These are phyloP conservation scores for Pogonus chalceus DNA, from an alignment of 1,140 invertebrate genomes.

Conservation along the genomic window DNA sequence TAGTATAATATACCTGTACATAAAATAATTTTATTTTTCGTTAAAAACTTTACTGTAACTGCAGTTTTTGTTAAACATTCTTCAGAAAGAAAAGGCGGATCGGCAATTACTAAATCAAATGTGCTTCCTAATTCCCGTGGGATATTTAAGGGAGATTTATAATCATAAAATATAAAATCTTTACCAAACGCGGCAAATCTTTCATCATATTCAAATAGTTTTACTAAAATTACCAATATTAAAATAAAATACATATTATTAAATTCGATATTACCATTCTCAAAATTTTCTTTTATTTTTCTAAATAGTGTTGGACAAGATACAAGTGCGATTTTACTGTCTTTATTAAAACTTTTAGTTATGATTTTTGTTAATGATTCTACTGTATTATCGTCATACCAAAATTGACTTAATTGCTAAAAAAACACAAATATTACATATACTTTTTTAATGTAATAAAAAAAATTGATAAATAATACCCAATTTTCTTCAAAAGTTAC, in stretches of 20 bases:
- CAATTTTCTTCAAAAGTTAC: constrained; percentile 69
- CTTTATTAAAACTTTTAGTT: constrained; percentile 38
- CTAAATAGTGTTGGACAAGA: constrained; percentile 83
- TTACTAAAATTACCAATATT: constrained; percentile 45
- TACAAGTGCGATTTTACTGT: constrained; percentile 68
- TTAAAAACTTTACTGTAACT: constrained; percentile 63
- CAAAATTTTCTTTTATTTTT: constrained; percentile 46
- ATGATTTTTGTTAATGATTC: constrained; percentile 55
- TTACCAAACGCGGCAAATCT: constrained; percentile 68
- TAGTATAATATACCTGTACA: constrained; percentile 63
- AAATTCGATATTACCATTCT: constrained; percentile 30
- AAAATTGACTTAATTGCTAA: constrained; percentile 94
- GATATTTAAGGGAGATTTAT: constrained; percentile 67
- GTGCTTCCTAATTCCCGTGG: constrained; percentile 45
- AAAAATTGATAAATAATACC: constrained; percentile 46
- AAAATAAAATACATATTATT: constrained; percentile 12
- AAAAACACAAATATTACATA: constrained; percentile 26
- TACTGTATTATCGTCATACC: constrained; percentile 79
- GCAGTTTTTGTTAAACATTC: constrained; percentile 84
- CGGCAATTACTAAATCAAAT: constrained; percentile 82
- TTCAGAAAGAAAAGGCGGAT: constrained; percentile 89
- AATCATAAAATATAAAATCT: constrained; percentile 86
- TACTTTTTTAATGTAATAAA: constrained; percentile 14
- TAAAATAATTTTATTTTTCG: constrained; percentile 73
- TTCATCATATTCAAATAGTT: constrained; percentile 70